Percentiles rank a stretch among this genome's conserved stretches.
Conservation (phyloP, 2,797 vertebrate genomes). For the Clamator glandarius region DNA sequence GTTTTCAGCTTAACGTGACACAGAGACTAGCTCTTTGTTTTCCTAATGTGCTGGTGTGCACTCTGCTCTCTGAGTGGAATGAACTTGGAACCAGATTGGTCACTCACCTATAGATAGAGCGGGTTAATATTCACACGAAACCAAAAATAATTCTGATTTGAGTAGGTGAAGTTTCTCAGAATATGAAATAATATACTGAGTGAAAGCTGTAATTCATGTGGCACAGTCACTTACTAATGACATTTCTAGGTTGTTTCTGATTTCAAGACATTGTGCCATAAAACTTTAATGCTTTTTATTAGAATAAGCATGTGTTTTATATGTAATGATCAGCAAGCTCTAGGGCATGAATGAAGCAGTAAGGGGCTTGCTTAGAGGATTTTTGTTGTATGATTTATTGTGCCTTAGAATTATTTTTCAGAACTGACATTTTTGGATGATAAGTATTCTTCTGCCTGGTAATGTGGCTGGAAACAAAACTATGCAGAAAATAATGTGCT, state of each 20-base stretch:
- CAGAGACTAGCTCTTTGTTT: conserved; percentile 58
- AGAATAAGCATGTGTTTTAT: conserved; percentile 27
- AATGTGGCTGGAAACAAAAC: background rate
- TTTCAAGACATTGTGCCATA: conserved; percentile 48
- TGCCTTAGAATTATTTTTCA: conserved; percentile 47
- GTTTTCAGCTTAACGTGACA: conserved; percentile 46
- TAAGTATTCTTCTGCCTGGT: background rate
- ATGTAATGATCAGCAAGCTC: conserved; percentile 15
- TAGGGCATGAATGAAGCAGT: conserved; percentile 16
- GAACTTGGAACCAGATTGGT: conserved; percentile 19
- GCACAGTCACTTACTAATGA: conserved; percentile 35
- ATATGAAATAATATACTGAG: conserved; percentile 46
- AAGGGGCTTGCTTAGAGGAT: background rate
- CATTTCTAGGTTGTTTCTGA: conserved; percentile 56
- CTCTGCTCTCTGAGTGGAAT: conserved; percentile 14
- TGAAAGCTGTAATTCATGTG: conserved; percentile 23
- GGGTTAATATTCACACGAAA: conserved; percentile 50
- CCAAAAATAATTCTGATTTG: conserved; percentile 34
- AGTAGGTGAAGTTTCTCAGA: conserved; percentile 60
- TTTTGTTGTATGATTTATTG: conserved; percentile 28
- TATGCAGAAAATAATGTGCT: conserved; percentile 1
- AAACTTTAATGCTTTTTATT: conserved; percentile 35
- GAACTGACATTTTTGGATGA: conserved; percentile 30
- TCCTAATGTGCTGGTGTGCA: background rate
- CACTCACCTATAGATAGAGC: background rate